Percentiles rank a stretch among this genome's conserved stretches.
Conservation (phyloP, 64 coral and sea anemone genomes). For the Hydrozoanthus tunicans region DNA sequence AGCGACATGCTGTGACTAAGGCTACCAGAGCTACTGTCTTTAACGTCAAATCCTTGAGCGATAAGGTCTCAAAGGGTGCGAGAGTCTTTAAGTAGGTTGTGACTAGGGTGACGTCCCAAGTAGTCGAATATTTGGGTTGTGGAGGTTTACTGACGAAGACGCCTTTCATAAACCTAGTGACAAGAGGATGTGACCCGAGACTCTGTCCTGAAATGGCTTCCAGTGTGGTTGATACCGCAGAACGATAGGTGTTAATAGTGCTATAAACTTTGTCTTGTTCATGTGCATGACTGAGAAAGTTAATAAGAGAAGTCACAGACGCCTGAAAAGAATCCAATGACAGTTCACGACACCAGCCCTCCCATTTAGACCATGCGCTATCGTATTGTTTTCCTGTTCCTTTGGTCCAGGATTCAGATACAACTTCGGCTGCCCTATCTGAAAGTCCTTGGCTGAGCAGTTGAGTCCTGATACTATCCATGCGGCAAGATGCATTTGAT, state of each 20-base stretch:
- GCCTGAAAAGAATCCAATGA: slow-evolving; percentile 27
- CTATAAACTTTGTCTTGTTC: background rate
- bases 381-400: slow-evolving; percentile 53
- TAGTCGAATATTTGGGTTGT: slow-evolving; percentile 7
- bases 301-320: background rate
- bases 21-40: slow-evolving; percentile 20
- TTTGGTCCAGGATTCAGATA: slow-evolving; percentile 12
- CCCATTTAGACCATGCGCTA: slow-evolving; percentile 24
- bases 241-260: slow-evolving; percentile 17
- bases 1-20: background rate
- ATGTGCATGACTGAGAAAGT: slow-evolving; percentile 1
- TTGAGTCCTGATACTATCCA: slow-evolving; percentile 25
- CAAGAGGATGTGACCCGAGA: background rate
- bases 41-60: background rate
- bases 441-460: slow-evolving; percentile 16
- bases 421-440: slow-evolving; percentile 6
- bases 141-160: background rate
- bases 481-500: background rate
- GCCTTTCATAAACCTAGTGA: slow-evolving; percentile 20
- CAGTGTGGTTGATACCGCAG: background rate
- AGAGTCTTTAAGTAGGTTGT: background rate
- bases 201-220: background rate
- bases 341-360: slow-evolving; percentile 16
- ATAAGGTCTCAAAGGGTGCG: background rate
- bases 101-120: slow-evolving; percentile 40